A percentile compares a stretch with the other conserved stretches of the same genome.
These are phyloP conservation scores for Chiridota heheva DNA, from an alignment of 35 echinoderm and acorn worm species.

Conservation along the genomic window DNA sequence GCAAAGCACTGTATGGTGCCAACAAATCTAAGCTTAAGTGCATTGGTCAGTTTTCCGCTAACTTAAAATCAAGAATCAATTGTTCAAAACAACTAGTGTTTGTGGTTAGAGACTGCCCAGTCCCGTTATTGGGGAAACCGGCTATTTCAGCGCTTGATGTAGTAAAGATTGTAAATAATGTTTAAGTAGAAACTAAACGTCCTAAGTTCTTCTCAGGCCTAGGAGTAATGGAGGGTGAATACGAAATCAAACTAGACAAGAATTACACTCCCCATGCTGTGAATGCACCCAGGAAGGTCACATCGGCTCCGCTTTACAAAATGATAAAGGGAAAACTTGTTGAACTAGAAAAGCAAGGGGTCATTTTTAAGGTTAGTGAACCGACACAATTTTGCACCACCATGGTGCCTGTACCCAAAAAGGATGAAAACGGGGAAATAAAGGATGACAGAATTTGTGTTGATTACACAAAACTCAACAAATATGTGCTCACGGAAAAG, in stretches of 20 bases:
- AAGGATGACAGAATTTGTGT: conserved; percentile 26
- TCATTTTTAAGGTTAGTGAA: conserved; percentile 24
- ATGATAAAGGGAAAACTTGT: conserved; percentile 22
- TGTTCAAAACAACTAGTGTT: not conserved
- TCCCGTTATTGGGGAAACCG: not conserved
- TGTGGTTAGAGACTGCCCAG: conserved; percentile 25
- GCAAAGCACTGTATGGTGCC: conserved; percentile 1
- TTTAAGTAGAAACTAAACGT: conserved; percentile 12
- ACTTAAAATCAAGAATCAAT: not conserved
- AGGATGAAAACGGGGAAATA: not conserved
- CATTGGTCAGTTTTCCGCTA: not conserved
- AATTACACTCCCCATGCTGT: conserved; percentile 22
- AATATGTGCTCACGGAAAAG: not conserved
- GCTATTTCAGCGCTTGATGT: conserved; percentile 37
- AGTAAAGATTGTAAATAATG: conserved; percentile 17
- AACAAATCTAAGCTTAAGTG: conserved; percentile 19
- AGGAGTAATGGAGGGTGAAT: conserved; percentile 17
- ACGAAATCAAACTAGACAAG: conserved; percentile 21
- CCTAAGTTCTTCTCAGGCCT: conserved; percentile 13
- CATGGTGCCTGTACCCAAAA: conserved; percentile 30
- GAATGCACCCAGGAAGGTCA: conserved; percentile 8
- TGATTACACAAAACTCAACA: conserved; percentile 9
- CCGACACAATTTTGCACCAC: conserved; percentile 21
- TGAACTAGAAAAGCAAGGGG: not conserved
- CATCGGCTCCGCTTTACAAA: conserved; percentile 15